phyloP scores from a whole-genome alignment of 2,888 invertebrate genomes.

The Margaritifera margaritifera region DNA sequence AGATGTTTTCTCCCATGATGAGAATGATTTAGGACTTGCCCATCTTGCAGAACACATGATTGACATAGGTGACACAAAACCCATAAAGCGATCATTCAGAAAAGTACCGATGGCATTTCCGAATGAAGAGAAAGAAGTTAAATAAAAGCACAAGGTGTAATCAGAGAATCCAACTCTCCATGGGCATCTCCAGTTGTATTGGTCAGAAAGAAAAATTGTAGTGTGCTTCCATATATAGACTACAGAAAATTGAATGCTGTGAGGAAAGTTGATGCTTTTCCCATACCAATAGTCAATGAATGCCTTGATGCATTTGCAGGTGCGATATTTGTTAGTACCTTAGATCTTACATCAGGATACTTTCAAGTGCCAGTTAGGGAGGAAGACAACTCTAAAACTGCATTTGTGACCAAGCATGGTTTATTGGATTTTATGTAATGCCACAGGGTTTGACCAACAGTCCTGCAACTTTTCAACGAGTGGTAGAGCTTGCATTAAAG shows the following conservation, averaged over 20 bases:
- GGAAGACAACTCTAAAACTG: conserved; percentile 34
- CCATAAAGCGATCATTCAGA: conserved; percentile 28
- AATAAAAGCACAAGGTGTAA: conserved; percentile 23
- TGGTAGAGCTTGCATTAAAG: conserved; percentile 29
- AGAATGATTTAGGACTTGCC: conserved; percentile 29
- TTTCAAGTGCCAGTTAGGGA: conserved; percentile 27
- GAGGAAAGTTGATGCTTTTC: conserved; percentile 27
- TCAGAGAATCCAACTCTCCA: conserved; percentile 20
- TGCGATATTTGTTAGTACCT: conserved; percentile 20
- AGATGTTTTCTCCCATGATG: conserved; percentile 23
- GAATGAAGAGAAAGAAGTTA: conserved; percentile 25
- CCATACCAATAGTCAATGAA: conserved; percentile 33
- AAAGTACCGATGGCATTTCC: conserved; percentile 25
- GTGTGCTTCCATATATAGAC: conserved; percentile 26
- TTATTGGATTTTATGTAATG: conserved; percentile 29
- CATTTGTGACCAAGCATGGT: conserved; percentile 33
- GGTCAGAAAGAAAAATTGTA: conserved; percentile 26
- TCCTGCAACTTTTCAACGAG: conserved; percentile 27
- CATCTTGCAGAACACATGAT: conserved; percentile 25
- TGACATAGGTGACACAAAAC: conserved; percentile 23
- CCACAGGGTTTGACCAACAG: conserved; percentile 30
- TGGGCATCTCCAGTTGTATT: conserved; percentile 30
- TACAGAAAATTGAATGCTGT: conserved; percentile 27
- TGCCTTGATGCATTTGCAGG: conserved; percentile 31
- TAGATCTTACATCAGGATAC: conserved; percentile 28